Conservation (phyloP, 2,797 vertebrate genomes). For the Lepus oiostolus region DNA sequence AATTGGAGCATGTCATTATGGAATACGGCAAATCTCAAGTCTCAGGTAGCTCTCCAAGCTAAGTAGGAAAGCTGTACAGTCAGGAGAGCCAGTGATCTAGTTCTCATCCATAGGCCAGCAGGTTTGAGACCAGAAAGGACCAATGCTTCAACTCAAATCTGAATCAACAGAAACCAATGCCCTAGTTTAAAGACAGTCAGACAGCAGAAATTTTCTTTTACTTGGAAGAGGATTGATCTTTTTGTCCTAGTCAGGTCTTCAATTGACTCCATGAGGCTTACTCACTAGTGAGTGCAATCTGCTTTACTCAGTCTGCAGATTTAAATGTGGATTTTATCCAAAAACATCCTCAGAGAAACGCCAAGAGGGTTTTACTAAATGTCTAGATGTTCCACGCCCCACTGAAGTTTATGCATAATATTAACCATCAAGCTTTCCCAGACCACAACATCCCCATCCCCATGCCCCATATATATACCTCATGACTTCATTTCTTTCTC, state of each 20-base stretch:
- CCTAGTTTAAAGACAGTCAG: not conserved
- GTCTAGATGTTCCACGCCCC: not conserved
- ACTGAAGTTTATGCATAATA: not conserved
- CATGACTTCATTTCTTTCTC: conserved; percentile 3
- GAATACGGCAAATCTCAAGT: not conserved
- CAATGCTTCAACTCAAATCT: not conserved
- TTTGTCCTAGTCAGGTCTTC: not conserved
- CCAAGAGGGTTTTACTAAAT: not conserved
- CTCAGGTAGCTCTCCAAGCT: not conserved
- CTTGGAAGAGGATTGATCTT: not conserved
- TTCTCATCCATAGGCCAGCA: not conserved
- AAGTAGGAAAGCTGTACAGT: not conserved
- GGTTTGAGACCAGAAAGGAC: not conserved
- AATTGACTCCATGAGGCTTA: not conserved
- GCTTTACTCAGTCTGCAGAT: not conserved
- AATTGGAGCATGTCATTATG: not conserved
- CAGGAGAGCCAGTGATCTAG: not conserved
- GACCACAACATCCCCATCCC: too few species aligned
- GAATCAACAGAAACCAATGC: not conserved
- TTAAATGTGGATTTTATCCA: not conserved
- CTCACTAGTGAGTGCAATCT: not conserved
- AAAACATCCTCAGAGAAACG: not conserved
- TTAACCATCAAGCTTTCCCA: not conserved
- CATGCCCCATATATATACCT: not conserved
- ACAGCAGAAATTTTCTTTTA: not conserved